Base-by-base conservation (phyloP, 1,140 invertebrate species). In the Thereuonema tuberculata region DNA sequence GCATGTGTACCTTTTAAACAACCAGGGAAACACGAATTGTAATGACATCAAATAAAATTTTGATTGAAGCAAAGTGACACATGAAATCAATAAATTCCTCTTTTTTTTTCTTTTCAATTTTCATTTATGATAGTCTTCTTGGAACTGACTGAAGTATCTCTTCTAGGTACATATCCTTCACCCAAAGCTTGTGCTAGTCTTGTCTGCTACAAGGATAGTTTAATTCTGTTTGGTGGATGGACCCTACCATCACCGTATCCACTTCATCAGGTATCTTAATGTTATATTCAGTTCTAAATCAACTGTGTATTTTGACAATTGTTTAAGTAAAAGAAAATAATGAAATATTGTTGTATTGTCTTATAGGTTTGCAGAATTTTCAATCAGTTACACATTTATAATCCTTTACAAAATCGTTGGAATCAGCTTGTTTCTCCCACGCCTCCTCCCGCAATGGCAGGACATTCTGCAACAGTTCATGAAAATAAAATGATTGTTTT, bases 141-240 rank as follows among this genome's bases (percentile, higher is more conserved):
- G n/a, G n/a, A n/a, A n/a, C n/a, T n/a, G n/a, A n/a, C n/a, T n/a
- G n/a, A n/a, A n/a, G n/a, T 65, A 23, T 62, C 58, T 62, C 21
- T 55, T 55, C 25, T 55, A 72, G 93, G 93, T 25, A 86, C 82
- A 37, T 96, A 96, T 78, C 95, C 95, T 27, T 89, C 89, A 3
- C 93, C 95, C 2, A 98, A 97, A 77, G 93, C 93, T 56, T 93
- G 90, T 73, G 89, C 92, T 37, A 86, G 87, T 23, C 83, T 98
- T 79, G 84, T 94, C 3, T 78, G 82, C 61, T 89, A 94, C 73
- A 84, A 86, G 66, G 83, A 90, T 67, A 83, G 78, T 64, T 77
- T 94, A 59, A 83, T 97, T 61, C 74, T 98, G 27, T 97, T 94
- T 80, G 93, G 93, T 49, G 94, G 94, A 3, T 97, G 92, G 90